A percentile compares a stretch with the other conserved stretches of the same genome.
These are phyloP conservation scores for Agrochola circellaris DNA, from an alignment of 2,888 invertebrate species.

Conservation along the genomic window DNA sequence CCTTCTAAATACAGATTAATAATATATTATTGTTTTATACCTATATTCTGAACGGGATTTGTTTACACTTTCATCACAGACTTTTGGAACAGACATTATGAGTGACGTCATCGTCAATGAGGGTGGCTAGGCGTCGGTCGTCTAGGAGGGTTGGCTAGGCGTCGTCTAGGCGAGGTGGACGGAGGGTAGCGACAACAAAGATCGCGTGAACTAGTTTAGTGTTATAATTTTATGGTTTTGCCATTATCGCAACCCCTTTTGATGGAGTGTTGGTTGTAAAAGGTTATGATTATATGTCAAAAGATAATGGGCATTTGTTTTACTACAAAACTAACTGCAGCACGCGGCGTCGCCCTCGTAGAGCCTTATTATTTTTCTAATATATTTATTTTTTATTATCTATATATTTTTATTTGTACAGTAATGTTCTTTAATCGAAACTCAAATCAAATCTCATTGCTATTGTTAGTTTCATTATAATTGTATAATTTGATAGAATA, in stretches of 20 bases:
- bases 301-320: neutral
- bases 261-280: conserved; percentile 6
- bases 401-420: no score
- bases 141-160: conserved; percentile 31
- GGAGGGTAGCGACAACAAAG: conserved; percentile 10
- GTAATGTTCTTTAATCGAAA: no score
- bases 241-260: neutral
- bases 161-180: conserved; percentile 43
- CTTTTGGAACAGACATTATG: neutral
- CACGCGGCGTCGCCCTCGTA: no score
- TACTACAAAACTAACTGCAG: no score
- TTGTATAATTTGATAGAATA: no score
- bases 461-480: no score
- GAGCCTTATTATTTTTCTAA: no score
- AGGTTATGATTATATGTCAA: conserved; percentile 7
- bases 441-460: no score
- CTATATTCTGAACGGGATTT: neutral
- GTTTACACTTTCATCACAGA: neutral
- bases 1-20: neutral
- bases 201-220: conserved; percentile 6
- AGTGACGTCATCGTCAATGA: conserved; percentile 44
- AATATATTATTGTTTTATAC: neutral
- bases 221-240: conserved; percentile 10
- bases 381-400: no score
- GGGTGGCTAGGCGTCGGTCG: conserved; percentile 37